These are phyloP conservation scores for Alligator mississippiensis DNA, from an alignment of 2,113 vertebrate species.

Conservation along the genomic window DNA sequence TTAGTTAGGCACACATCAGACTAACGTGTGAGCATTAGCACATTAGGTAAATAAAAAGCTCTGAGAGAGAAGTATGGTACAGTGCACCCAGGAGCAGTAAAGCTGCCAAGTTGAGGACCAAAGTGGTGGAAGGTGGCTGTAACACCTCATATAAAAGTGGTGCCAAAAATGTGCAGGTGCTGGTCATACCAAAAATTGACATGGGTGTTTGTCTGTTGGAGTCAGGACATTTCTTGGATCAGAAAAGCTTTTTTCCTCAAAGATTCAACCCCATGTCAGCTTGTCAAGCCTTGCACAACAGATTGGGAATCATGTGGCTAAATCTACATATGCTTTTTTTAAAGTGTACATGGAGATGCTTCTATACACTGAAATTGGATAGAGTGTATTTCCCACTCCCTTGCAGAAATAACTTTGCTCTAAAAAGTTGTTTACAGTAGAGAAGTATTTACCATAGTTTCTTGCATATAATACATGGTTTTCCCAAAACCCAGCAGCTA, in stretches of 20 bases:
- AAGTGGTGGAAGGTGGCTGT: rapidly evolving
- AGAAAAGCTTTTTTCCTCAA: background rate
- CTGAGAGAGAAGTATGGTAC: background rate
- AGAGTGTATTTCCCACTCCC: background rate
- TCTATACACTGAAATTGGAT: background rate
- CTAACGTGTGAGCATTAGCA: background rate
- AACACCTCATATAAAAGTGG: background rate
- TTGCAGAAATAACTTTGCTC: background rate
- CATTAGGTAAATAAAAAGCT: background rate
- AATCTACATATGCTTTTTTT: background rate
- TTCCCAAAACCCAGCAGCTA: too few relatives aligned
- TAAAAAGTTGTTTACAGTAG: background rate
- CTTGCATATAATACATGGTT: too few relatives aligned
- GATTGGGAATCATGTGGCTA: background rate
- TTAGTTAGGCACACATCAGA: background rate
- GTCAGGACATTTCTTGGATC: rapidly evolving
- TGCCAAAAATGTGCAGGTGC: background rate
- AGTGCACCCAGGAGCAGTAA: background rate
- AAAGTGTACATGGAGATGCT: background rate
- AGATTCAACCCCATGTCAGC: background rate
- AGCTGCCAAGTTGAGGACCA: background rate
- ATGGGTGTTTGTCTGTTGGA: background rate
- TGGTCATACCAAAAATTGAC: background rate
- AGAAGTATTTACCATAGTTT: background rate
- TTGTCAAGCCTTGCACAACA: background rate